A percentile compares a stretch with the other conserved stretches of the same genome.
Conservation (phyloP, 2,797 vertebrate genomes). For the Petrocephalus schoutedeni region DNA sequence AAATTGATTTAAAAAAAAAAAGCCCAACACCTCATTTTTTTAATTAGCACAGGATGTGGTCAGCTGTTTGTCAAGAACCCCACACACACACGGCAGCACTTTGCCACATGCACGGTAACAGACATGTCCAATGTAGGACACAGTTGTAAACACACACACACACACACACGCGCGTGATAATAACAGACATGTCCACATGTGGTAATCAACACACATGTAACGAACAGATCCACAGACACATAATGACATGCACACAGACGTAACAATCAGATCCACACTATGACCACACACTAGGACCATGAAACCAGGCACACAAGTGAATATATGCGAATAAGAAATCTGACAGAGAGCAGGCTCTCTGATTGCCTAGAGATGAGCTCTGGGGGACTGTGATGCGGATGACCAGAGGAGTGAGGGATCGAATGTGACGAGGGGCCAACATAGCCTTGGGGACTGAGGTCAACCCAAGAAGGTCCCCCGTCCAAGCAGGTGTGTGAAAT, state of each 20-base stretch:
- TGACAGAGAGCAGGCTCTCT: background rate
- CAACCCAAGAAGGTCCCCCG: background rate
- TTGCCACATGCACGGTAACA: background rate
- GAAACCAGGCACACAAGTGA: background rate
- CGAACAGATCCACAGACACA: background rate
- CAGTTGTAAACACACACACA: background rate
- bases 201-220: background rate
- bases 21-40: conserved; percentile 18
- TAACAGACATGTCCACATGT: background rate
- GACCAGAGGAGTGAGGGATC: background rate
- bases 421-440: background rate
- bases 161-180: conserved; percentile 23
- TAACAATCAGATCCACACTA: background rate
- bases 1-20: conserved; percentile 17
- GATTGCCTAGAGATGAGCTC: background rate
- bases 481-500: background rate
- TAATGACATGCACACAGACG: background rate
- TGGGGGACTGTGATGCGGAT: background rate
- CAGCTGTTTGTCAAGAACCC: conserved; percentile 20
- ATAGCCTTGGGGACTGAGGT: background rate
- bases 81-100: background rate
- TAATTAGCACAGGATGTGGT: conserved; percentile 38
- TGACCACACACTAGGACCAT: background rate
- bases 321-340: background rate
- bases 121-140: background rate